A percentile compares a stretch with the other conserved stretches of the same genome.
phyloP scores from a whole-genome alignment of 2,888 invertebrate genomes.

The Drosophila testacea region DNA sequence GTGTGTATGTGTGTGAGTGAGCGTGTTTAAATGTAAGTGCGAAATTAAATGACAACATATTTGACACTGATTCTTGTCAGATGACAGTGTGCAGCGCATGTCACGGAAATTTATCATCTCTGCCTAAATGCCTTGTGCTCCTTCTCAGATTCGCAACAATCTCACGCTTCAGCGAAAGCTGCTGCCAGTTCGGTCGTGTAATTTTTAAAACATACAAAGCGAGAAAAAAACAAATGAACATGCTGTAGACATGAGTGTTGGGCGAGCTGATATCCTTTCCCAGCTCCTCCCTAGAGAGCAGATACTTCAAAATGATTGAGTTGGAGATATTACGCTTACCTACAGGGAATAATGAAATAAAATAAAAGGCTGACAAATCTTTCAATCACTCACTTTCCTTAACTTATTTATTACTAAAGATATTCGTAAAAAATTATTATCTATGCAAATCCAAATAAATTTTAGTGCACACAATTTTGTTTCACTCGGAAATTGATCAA shows the following conservation, averaged over 20 bases:
- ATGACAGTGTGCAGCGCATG: slow-evolving; percentile 68
- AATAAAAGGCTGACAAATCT: slow-evolving; percentile 35
- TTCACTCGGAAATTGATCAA: slow-evolving; percentile 14
- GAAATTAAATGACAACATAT: slow-evolving; percentile 82
- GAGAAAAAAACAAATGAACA: slow-evolving; percentile 8
- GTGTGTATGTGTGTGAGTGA: slow-evolving; percentile 18
- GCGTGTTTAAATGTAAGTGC: slow-evolving; percentile 64
- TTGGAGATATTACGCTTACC: no score
- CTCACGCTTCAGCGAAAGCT: slow-evolving; percentile 29
- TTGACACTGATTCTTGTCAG: slow-evolving; percentile 80
- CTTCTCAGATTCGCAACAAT: slow-evolving; percentile 8
- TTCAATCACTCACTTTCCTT: slow-evolving; percentile 37
- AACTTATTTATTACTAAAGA: slow-evolving; percentile 33
- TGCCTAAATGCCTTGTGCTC: slow-evolving; percentile 61
- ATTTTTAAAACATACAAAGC: slow-evolving; percentile 52
- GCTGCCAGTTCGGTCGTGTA: slow-evolving; percentile 61
- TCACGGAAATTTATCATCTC: slow-evolving; percentile 77
- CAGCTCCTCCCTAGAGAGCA: background rate
- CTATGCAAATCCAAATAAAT: slow-evolving; percentile 7
- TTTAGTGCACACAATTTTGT: slow-evolving; percentile 11
- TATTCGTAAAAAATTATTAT: background rate
- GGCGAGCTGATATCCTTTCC: slow-evolving; percentile 1
- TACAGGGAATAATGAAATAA: slow-evolving; percentile 18
- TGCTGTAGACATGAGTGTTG: background rate
- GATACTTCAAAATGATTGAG: no score